These are phyloP conservation scores for Chloroceryle aenea DNA, from an alignment of 2,113 vertebrate genomes.

Conservation along the genomic window DNA sequence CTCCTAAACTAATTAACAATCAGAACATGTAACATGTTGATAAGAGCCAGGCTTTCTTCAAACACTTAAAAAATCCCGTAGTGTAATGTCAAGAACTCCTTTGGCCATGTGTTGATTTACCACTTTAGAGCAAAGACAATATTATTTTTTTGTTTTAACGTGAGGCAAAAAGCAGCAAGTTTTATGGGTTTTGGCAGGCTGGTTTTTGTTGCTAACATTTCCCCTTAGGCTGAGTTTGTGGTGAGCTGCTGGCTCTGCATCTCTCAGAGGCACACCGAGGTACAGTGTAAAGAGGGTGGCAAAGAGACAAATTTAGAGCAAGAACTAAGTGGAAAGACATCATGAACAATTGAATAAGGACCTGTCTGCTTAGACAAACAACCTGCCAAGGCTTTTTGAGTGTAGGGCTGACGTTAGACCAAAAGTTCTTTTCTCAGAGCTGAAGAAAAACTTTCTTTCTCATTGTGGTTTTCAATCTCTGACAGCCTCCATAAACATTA, in stretches of 20 bases:
- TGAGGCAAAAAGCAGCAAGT: conserved; percentile 36
- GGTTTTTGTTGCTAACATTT: neutral
- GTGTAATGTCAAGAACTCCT: conserved; percentile 8
- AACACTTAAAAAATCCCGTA: neutral
- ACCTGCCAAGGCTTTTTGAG: neutral
- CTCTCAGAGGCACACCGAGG: neutral
- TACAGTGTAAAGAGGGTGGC: neutral
- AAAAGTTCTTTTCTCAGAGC: conserved; percentile 12
- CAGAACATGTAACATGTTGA: neutral
- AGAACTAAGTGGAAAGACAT: conserved; percentile 3
- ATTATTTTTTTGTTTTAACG: conserved; percentile 43
- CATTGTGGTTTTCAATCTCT: conserved; percentile 39
- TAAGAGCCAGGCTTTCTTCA: conserved; percentile 9
- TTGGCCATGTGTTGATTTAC: conserved; percentile 11
- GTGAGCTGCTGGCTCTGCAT: neutral
- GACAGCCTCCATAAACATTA: conserved; percentile 49
- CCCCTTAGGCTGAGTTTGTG: neutral
- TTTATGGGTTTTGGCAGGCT: conserved; percentile 46
- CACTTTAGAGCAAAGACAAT: conserved; percentile 52
- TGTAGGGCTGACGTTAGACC: neutral
- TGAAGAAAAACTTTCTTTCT: conserved; percentile 42
- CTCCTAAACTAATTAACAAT: neutral
- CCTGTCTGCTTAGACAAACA: conserved; percentile 48
- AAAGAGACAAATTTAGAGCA: conserved; percentile 24
- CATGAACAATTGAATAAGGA: neutral